phyloP scores from a whole-genome alignment of 53 echinoderm and acorn worm genomes.

The Arbacia lixula region DNA sequence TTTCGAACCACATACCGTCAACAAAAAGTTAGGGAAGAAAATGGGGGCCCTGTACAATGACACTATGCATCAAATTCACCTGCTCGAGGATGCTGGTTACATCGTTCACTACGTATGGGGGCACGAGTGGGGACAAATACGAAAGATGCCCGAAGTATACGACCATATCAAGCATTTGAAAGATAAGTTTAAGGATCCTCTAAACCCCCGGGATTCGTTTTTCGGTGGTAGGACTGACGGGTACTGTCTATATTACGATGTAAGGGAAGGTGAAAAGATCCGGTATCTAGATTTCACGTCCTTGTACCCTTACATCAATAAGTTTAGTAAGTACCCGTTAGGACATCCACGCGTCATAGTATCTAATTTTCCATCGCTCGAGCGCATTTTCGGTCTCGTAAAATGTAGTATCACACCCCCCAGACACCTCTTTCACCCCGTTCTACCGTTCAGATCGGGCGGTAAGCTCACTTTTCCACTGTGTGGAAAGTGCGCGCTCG shows the following conservation, averaged over 20 bases:
- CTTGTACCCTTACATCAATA: background rate
- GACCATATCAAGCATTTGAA: background rate
- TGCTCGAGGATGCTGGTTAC: background rate
- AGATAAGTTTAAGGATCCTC: background rate
- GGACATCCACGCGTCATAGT: background rate
- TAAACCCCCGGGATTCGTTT: conserved; percentile 5
- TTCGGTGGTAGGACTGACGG: conserved; percentile 1
- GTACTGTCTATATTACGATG: background rate
- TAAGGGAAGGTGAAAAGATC: background rate
- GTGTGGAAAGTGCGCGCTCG: background rate
- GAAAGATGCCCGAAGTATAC: background rate
- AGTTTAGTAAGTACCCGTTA: background rate
- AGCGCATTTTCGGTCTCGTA: background rate
- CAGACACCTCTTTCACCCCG: background rate
- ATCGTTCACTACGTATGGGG: background rate
- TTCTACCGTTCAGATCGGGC: background rate
- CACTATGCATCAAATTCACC: background rate
- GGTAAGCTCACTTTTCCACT: conserved; percentile 6
- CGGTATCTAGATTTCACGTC: background rate
- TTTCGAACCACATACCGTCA: background rate
- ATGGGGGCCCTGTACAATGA: background rate
- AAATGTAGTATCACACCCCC: background rate
- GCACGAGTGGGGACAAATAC: background rate
- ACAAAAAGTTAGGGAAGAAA: background rate
- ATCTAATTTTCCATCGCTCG: background rate